Conservation (phyloP, 2,797 vertebrate genomes). For the Xiphophorus birchmanni region DNA sequence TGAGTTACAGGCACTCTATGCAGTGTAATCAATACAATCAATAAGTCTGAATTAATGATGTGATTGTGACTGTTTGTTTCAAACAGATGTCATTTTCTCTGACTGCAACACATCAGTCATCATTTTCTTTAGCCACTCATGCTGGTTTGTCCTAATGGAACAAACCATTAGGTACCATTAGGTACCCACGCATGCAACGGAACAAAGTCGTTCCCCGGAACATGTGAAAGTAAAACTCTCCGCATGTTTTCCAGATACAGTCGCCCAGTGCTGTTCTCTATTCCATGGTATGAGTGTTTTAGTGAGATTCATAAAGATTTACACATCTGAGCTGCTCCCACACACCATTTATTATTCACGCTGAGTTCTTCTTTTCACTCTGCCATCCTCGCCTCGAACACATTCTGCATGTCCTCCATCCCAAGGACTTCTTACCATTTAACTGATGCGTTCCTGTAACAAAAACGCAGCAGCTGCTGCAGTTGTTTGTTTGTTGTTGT, state of each 20-base stretch:
- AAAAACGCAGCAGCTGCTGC: neutral
- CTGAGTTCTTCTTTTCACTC: neutral
- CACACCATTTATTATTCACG: conserved; percentile 19
- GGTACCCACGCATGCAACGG: too few species aligned
- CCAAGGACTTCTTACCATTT: conserved; percentile 2
- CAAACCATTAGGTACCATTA: neutral
- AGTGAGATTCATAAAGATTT: conserved; percentile 8
- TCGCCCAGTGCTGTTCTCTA: neutral
- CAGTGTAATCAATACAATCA: neutral
- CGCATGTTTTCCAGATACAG: neutral
- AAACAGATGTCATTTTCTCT: neutral
- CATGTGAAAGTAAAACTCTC: neutral
- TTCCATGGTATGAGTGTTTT: neutral
- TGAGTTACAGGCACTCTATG: neutral
- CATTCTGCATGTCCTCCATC: neutral
- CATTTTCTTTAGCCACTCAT: neutral
- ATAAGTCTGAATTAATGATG: neutral
- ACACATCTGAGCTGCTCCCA: conserved; percentile 17
- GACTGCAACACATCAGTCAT: neutral
- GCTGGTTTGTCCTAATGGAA: neutral
- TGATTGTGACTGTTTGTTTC: neutral
- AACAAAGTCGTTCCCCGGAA: neutral
- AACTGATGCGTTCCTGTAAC: neutral
- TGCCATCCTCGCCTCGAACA: neutral
- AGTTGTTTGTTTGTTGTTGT: neutral